Evolutionary conservation across 2,797 vertebrate species (phyloP), one percentile per base, ranked within the genome.

Genomic region (Centropyge bicolor): DNA sequence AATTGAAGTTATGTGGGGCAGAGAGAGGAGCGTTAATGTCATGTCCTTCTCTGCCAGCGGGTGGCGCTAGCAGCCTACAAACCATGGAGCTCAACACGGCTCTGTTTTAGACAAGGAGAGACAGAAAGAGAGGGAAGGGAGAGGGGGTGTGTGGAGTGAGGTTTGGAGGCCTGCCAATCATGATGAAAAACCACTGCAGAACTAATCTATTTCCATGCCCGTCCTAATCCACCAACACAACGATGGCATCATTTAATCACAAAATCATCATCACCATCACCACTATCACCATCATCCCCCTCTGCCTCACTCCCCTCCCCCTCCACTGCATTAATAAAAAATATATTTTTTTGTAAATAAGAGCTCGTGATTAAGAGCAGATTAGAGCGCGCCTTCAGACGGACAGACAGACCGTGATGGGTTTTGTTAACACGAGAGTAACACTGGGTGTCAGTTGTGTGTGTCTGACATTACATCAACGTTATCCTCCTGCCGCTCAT

Each of bases 241-340:
- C 91, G 92, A 94, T 93, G 94, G 94, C 93, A 94, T 95, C 92
- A 87, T 94, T 94, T 95, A 95, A 95, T 95, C 95, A 94, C 91
- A 92, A 94, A 93, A 93, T 93, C 94, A 95, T 93, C 91, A 83
- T 61, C 89, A 78, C 81, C 88, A 88, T 81, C 88, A 85, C 87
- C 85, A 56, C 70, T 70, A 86, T 75, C 85, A 64, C 61, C 82
- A 84, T 70, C 88, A 70, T 67, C 89, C 82, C 65, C 79, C 65
- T 81, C 82, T 31, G 11, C 60, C 43, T 67, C 14, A 70, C 79
- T 67, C 78, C 66, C 54, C 74, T 79, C 70, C 82, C 74, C 76
- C 87, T 81, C 80, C 38, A 22, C 54, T 77, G 91, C 90, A 79
- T 93, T 91, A 91, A 91, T 92, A 86, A 78, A 78, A 83, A 87